Evolutionary conservation across 23 tunicate genomes (phyloP).

Genomic region (Ascidia mentula): DNA sequence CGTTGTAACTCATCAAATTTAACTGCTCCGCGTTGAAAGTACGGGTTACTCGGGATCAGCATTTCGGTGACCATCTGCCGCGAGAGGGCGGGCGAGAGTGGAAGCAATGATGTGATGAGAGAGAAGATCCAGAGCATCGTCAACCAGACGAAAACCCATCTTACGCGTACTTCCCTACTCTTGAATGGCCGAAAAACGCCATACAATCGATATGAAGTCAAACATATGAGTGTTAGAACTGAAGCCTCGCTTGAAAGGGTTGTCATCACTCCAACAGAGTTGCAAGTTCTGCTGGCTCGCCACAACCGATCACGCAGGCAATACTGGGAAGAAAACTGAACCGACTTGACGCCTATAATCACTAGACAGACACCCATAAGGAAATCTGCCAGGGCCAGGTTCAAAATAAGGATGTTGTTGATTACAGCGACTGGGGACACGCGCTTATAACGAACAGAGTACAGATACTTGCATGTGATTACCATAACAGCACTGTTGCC

Average conservation of each 20-base stretch:
- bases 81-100: slow-evolving; percentile 12
- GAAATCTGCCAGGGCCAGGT: slow-evolving; percentile 63
- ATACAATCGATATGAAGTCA: slow-evolving; percentile 26
- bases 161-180: slow-evolving; percentile 1
- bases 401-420: slow-evolving; percentile 35
- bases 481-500: slow-evolving; percentile 1
- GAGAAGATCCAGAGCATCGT: slow-evolving; percentile 22
- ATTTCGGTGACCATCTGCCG: slow-evolving; percentile 31
- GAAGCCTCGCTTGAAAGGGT: slow-evolving; percentile 47
- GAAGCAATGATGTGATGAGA: slow-evolving; percentile 9
- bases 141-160: not conserved
- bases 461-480: not conserved
- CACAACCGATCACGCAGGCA: slow-evolving; percentile 32
- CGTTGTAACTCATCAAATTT: slow-evolving; percentile 1
- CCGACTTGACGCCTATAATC: slow-evolving; percentile 30
- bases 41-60: not conserved
- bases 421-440: not conserved
- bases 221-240: slow-evolving; percentile 33
- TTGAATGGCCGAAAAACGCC: slow-evolving; percentile 19
- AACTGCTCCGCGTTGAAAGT: slow-evolving; percentile 9
- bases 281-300: slow-evolving; percentile 28
- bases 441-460: not conserved
- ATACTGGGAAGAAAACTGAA: slow-evolving; percentile 22
- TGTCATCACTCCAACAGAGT: slow-evolving; percentile 30
- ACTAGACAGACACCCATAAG: slow-evolving; percentile 49